These are phyloP conservation scores for Hirudinaria manillensis DNA, from an alignment of 2,888 invertebrate genomes.

Conservation along the genomic window DNA sequence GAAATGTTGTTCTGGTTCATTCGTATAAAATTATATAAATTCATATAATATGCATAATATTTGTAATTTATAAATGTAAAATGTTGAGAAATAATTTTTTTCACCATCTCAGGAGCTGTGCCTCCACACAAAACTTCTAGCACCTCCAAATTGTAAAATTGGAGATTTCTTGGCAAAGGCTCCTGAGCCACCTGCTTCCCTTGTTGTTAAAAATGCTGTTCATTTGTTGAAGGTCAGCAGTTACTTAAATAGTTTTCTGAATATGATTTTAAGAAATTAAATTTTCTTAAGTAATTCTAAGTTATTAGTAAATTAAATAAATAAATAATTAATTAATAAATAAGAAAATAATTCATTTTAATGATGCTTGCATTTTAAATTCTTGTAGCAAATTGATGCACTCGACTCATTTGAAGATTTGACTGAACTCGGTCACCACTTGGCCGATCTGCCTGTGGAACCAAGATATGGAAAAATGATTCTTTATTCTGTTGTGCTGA, in stretches of 20 bases:
- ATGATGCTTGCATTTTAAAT: background rate
- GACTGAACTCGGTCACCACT: conserved; percentile 77
- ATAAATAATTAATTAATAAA: background rate
- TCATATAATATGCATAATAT: background rate
- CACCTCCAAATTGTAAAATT: conserved; percentile 70
- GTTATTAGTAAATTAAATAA: background rate
- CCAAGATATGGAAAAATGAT: conserved; percentile 87
- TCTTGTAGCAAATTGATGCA: conserved; percentile 72
- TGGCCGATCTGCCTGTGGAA: conserved; percentile 85
- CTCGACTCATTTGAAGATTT: conserved; percentile 77
- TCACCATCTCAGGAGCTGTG: conserved; percentile 66
- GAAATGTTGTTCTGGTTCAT: no score
- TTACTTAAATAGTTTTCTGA: background rate
- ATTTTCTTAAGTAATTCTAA: background rate
- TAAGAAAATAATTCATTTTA: background rate
- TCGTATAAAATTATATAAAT: no score
- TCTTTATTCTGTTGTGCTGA: conserved; percentile 78
- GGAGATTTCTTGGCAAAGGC: conserved; percentile 76
- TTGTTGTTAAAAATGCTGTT: conserved; percentile 72
- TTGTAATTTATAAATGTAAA: no score
- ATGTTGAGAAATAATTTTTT: no score
- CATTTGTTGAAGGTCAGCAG: conserved; percentile 56
- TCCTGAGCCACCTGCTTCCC: conserved; percentile 75
- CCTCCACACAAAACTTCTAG: conserved; percentile 75
- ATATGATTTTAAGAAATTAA: background rate